Evolutionary conservation across 2,888 invertebrate genomes (phyloP).

Genomic region (Trissonchulus latispiculum): DNA sequence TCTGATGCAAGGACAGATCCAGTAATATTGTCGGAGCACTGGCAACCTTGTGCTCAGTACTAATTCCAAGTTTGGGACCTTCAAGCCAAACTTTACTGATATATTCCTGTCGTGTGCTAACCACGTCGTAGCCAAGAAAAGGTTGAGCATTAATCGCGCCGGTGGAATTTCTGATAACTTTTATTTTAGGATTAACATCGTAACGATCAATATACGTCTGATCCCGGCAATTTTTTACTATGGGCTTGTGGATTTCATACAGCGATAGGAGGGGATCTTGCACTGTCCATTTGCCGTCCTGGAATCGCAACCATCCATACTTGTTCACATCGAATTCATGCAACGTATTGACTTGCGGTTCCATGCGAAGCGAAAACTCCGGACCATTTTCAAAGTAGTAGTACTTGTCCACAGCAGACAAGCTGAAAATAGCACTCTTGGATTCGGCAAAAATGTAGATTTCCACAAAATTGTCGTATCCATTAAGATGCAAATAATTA

Average conservation of each 20-base stretch:
- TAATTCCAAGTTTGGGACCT: background rate
- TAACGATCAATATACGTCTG: slow-evolving; percentile 15
- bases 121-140: slow-evolving; percentile 7
- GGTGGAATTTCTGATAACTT: slow-evolving; percentile 12
- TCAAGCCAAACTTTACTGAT: background rate
- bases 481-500: slow-evolving; percentile 15
- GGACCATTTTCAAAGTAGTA: slow-evolving; percentile 7
- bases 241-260: slow-evolving; percentile 13
- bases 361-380: background rate
- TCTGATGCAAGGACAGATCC: slow-evolving; percentile 8
- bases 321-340: slow-evolving; percentile 10
- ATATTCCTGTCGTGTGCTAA: background rate
- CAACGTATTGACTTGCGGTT: slow-evolving; percentile 1
- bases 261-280: background rate
- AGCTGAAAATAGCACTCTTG: slow-evolving; percentile 11
- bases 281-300: background rate
- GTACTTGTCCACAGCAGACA: slow-evolving; percentile 3
- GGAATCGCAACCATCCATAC: slow-evolving; percentile 10
- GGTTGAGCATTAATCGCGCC: background rate
- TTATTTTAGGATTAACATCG: slow-evolving; percentile 7
- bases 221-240: background rate
- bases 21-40: slow-evolving; percentile 14
- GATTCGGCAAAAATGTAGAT: slow-evolving; percentile 15
- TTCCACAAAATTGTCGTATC: slow-evolving; percentile 14
- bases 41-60: background rate